Evolutionary conservation across 64 coral and sea anemone genomes (phyloP), one percentile per base, ranked within the genome.

Genomic region (Pachyseris speciosa): DNA sequence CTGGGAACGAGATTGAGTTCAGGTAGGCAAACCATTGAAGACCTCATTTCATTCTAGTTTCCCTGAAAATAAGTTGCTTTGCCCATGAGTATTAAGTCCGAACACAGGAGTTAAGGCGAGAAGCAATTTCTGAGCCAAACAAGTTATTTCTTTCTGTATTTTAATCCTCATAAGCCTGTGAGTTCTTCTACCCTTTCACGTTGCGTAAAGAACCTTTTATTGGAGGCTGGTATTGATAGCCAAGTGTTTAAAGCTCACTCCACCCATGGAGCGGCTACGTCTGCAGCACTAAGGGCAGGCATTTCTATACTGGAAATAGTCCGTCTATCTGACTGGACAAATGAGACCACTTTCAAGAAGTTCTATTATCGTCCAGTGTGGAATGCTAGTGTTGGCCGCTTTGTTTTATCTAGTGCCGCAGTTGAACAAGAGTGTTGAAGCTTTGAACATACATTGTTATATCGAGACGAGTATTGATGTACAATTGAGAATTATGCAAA

Each of bases 401-500:
- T 47, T 45, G 50, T 75, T 43, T 43, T 75, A 59, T 24, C 16
- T n/a, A 71, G 66, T 59, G 32, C 64, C 41, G 31, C 29, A 32
- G 42, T 75, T 28, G 25, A 19, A 19, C 13, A 70, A 71, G 20
- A 5, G 24, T 74, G 8, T 36, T 47, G 26, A 87, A 22, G 67
- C 85, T 88, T 88, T 88, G 33, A 75, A 88, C 69, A 70, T 74
- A 63, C 69, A 75, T 88, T 71, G 84, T 71, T 87, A 72, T 72
- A 87, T 87, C 5, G 84, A 87, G 84, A 29, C 67, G 67, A 87
- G 12, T 70, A 51, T 87, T 87, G 43, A 87, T 52, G 84, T 72
- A 87, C 67, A 87, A 87, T 88, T 75, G 30, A 38, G 42, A 69
- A 74, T 88, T 88, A 88, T 75, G 70, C 85, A 88, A 88, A 43